Conservation (phyloP, 2,888 invertebrate genomes). For the Leptopilina syphax region DNA sequence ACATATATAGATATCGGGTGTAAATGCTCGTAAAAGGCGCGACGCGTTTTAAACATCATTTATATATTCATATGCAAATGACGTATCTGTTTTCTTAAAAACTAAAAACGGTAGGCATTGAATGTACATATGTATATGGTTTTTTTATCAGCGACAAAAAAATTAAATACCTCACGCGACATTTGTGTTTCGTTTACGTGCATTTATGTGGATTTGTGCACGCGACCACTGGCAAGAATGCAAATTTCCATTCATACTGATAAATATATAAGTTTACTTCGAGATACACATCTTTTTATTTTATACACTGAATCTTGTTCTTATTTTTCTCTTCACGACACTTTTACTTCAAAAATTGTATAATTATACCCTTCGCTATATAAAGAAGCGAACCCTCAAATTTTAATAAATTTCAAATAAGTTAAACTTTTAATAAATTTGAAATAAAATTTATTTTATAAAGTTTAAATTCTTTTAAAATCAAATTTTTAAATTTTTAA, state of each 20-base stretch:
- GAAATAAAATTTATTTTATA: no score
- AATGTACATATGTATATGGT: not conserved
- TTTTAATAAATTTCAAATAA: no score
- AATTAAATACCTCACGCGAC: constrained; percentile 39
- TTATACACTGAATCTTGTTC: no score
- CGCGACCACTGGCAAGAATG: constrained; percentile 35
- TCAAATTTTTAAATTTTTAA: no score
- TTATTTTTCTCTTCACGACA: no score
- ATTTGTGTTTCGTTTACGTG: constrained; percentile 30
- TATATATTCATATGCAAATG: constrained; percentile 32
- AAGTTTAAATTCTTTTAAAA: no score
- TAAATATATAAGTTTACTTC: constrained; percentile 17
- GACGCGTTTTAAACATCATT: not conserved
- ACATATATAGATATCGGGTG: no score
- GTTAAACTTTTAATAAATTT: no score
- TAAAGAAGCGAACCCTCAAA: no score
- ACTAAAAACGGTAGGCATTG: not conserved
- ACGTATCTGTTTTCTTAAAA: not conserved
- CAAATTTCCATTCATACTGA: constrained; percentile 28
- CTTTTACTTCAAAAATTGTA: no score
- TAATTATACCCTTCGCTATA: no score
- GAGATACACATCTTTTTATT: no score
- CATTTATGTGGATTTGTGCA: constrained; percentile 34
- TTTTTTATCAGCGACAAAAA: not conserved
- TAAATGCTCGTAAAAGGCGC: constrained; percentile 21